phyloP scores from a whole-genome alignment of 1,140 invertebrate species.

The Heliconius hermathena region DNA sequence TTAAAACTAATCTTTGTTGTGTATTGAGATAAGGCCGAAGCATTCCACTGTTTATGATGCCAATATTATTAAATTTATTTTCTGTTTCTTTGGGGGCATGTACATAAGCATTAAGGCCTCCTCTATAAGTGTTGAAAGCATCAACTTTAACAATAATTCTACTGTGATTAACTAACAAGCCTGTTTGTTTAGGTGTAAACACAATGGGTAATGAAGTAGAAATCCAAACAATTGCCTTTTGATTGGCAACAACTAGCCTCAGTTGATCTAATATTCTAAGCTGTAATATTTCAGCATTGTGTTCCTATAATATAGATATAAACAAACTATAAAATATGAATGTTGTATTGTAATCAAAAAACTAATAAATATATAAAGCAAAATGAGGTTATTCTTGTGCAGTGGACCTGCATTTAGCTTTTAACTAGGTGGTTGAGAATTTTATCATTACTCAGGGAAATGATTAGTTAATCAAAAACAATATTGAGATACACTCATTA shows the following conservation, averaged over 20 bases:
- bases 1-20: slow-evolving; percentile 59
- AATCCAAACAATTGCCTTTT: slow-evolving; percentile 83
- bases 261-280: slow-evolving; percentile 82
- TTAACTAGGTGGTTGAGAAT: too few relatives aligned
- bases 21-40: slow-evolving; percentile 62
- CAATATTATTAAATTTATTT: slow-evolving; percentile 64
- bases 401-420: too few relatives aligned
- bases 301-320: slow-evolving; percentile 66
- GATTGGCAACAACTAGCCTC: slow-evolving; percentile 77
- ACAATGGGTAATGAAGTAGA: slow-evolving; percentile 76
- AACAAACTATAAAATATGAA: slow-evolving; percentile 18
- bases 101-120: slow-evolving; percentile 32
- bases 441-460: too few relatives aligned
- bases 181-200: slow-evolving; percentile 72
- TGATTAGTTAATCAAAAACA: too few relatives aligned
- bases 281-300: slow-evolving; percentile 81
- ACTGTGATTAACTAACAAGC: slow-evolving; percentile 67
- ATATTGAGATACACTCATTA: too few relatives aligned
- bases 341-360: too few relatives aligned
- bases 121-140: slow-evolving; percentile 62
- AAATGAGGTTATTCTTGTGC: too few relatives aligned
- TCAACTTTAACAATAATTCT: slow-evolving; percentile 70
- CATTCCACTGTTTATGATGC: slow-evolving; percentile 63
- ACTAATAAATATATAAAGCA: too few relatives aligned
- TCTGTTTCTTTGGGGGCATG: slow-evolving; percentile 48